Evolutionary conservation across 2,888 invertebrate species (phyloP).

Genomic region (Halictus ligatus): DNA sequence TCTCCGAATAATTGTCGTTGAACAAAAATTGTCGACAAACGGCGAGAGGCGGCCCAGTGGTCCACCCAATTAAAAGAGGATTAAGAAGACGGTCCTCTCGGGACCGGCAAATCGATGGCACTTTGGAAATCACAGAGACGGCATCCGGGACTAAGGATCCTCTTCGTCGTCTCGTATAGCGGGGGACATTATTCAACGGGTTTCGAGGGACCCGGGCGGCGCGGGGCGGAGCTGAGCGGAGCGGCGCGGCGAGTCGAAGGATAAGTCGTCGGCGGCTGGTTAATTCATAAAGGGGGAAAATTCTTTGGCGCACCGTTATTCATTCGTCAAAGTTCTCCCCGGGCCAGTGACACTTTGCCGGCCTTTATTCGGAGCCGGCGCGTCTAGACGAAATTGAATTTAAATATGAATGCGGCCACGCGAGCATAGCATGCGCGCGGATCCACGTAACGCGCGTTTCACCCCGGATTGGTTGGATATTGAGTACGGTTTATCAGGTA

Average conservation of each 20-base stretch:
- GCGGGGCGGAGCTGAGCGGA: neutral
- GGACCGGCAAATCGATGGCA: neutral
- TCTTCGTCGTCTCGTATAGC: neutral
- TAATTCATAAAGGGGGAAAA: constrained; percentile 42
- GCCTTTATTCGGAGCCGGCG: constrained; percentile 64
- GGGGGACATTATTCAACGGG: constrained; percentile 11
- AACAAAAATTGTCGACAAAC: no score
- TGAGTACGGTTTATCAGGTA: constrained; percentile 59
- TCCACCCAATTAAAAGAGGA: no score
- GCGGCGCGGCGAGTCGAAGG: neutral
- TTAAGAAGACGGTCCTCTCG: no score
- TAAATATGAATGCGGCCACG: constrained; percentile 74
- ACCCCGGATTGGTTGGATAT: constrained; percentile 62
- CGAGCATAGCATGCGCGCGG: constrained; percentile 47
- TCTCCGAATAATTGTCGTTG: neutral
- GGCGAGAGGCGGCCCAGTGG: no score
- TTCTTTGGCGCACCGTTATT: constrained; percentile 42
- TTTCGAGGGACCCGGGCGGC: neutral
- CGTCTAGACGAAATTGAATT: constrained; percentile 77
- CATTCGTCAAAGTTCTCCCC: constrained; percentile 58
- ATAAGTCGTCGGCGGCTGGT: constrained; percentile 15
- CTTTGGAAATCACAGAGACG: neutral
- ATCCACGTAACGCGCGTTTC: constrained; percentile 61
- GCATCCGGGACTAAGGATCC: neutral
- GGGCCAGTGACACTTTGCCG: constrained; percentile 55